Base-by-base conservation (phyloP, 2,113 vertebrate genomes). In the Telmatochromis bifrenatus region DNA sequence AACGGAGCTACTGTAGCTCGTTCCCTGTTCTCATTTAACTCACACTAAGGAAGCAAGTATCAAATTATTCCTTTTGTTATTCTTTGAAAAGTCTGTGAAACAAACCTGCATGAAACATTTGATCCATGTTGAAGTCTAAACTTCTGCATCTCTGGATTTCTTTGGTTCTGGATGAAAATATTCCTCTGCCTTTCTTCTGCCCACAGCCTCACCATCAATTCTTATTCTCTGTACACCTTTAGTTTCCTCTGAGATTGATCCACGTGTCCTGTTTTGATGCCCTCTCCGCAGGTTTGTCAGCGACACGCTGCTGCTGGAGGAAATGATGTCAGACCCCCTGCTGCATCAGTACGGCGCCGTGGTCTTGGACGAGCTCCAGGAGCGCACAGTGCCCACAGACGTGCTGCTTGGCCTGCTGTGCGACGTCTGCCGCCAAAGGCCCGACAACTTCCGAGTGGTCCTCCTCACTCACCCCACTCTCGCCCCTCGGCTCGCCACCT, bases 341-440 rank as follows among this genome's bases (percentile, higher is more conserved):
- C 95, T 98, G 84, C 97, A 96, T 53, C 96, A 96, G 94, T 98
- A 98, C 1, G 96, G 96, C 0, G 94, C 98, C 3, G 94, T 99
- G 85, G 96, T 99, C 33, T 80, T 99, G 94, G 99, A 99, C 3
- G 99, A 99, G 95, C 95, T 89, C 0, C 98, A 99, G 96, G 98
- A 99, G 91, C 97, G 98, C 7, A 98, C 98, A 0, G 96, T 99
- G 62, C 94, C 98, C 89, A 98, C 97, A 0, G 99, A 99, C 5
- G 96, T 97, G 13, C 96, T 99, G 33, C 97, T 99, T 86, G 98
- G 98, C 12, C 94, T 99, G 88, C 96, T 99, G 37, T 97, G 97
- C 53, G 98, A 98, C 1, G 97, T 98, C 73, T 97, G 97, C 88
- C 93, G 75, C 5, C 97, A 97, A 5, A 91, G 97, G 14, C 96